phyloP scores from a whole-genome alignment of 2,888 invertebrate species.

The Pecten maximus region DNA sequence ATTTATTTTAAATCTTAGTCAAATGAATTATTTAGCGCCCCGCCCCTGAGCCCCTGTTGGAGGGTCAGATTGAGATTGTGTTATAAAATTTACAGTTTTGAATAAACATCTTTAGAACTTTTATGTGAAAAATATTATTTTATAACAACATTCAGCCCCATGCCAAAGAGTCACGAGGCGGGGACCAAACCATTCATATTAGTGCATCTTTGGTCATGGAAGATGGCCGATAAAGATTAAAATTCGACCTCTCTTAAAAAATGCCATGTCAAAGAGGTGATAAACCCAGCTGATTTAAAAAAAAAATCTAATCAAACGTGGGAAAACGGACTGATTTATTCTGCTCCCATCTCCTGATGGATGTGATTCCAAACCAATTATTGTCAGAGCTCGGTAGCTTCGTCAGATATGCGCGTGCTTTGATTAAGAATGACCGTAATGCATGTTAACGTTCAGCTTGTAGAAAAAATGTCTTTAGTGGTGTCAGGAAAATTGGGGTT shows the following conservation, averaged over 20 bases:
- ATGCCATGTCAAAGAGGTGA: not conserved
- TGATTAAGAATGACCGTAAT: slow-evolving; percentile 15
- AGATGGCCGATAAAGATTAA: not conserved
- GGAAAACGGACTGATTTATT: not conserved
- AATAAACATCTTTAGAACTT: too few relatives aligned
- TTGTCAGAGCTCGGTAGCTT: slow-evolving; percentile 20
- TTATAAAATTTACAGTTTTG: too few relatives aligned
- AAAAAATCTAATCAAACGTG: not conserved
- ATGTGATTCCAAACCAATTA: slow-evolving; percentile 24
- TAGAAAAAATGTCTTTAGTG: slow-evolving; percentile 16
- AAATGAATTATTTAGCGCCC: too few relatives aligned
- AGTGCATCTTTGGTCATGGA: too few relatives aligned
- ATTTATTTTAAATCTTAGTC: too few relatives aligned
- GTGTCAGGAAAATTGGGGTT: not conserved
- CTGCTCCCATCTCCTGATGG: not conserved
- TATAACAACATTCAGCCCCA: too few relatives aligned
- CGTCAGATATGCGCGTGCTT: not conserved
- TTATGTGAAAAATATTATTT: too few relatives aligned
- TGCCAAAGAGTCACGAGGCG: too few relatives aligned
- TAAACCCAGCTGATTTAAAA: not conserved
- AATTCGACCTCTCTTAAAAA: not conserved
- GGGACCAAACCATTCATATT: too few relatives aligned
- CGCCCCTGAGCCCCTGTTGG: too few relatives aligned
- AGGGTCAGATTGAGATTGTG: too few relatives aligned
- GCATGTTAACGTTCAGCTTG: not conserved